These are phyloP conservation scores for Nomada hirtipes DNA, from an alignment of 2,888 invertebrate species.

Conservation along the genomic window DNA sequence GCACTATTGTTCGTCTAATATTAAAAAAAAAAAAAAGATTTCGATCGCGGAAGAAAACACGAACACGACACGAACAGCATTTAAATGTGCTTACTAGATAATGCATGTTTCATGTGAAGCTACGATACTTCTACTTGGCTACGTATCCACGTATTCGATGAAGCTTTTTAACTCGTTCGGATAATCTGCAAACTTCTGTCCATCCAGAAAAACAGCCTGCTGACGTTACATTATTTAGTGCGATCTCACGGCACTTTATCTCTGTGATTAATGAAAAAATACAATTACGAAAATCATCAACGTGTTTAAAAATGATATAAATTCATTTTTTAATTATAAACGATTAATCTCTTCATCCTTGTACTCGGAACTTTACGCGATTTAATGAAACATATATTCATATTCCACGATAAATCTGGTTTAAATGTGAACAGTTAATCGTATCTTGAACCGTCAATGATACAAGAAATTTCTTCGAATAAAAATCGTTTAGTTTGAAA, in stretches of 20 bases:
- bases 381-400: background rate
- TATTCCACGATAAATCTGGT: background rate
- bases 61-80: background rate
- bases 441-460: background rate
- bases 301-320: background rate
- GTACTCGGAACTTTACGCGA: background rate
- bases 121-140: background rate
- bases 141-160: slow-evolving; percentile 10
- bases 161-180: slow-evolving; percentile 19
- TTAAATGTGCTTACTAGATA: slow-evolving; percentile 32
- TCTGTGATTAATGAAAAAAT: slow-evolving; percentile 23
- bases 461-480: background rate
- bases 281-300: background rate
- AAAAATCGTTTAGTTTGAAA: slow-evolving; percentile 5
- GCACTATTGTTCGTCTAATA: background rate
- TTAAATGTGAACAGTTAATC: background rate
- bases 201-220: background rate
- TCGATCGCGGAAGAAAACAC: background rate
- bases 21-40: background rate
- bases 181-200: slow-evolving; percentile 31
- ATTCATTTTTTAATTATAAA: slow-evolving; percentile 19
- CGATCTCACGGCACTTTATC: slow-evolving; percentile 23
- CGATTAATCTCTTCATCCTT: background rate
- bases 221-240: slow-evolving; percentile 12
- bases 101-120: slow-evolving; percentile 15